Evolutionary conservation across 2,888 invertebrate genomes (phyloP).

Genomic region (Oxystoma pomonae): DNA sequence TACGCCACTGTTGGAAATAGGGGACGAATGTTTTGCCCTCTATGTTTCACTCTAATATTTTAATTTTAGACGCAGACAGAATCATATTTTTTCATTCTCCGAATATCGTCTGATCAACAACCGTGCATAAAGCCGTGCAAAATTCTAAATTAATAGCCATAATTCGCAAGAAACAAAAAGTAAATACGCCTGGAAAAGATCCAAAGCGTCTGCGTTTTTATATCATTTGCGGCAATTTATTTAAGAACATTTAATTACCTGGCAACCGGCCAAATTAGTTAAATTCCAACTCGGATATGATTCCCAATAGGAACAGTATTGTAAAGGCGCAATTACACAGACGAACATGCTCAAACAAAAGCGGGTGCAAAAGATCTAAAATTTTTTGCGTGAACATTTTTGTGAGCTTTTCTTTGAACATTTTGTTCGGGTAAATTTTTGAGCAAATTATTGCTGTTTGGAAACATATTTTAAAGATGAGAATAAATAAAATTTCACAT

Average conservation of each 20-base stretch:
- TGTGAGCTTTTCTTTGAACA: too few relatives aligned
- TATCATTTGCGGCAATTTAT: slow-evolving; percentile 41
- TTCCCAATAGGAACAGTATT: slow-evolving; percentile 14
- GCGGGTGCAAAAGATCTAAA: too few relatives aligned
- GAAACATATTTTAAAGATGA: too few relatives aligned
- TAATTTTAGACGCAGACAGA: neutral
- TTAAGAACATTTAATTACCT: slow-evolving; percentile 43
- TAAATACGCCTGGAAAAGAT: slow-evolving; percentile 31
- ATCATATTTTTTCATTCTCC: neutral
- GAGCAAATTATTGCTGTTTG: too few relatives aligned
- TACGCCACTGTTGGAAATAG: too few relatives aligned
- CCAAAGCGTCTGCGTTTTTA: slow-evolving; percentile 33
- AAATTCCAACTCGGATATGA: slow-evolving; percentile 31
- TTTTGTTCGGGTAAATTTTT: too few relatives aligned
- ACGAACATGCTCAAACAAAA: too few relatives aligned
- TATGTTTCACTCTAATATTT: too few relatives aligned
- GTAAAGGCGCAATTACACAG: too few relatives aligned
- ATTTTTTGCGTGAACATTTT: too few relatives aligned
- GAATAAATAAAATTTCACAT: too few relatives aligned
- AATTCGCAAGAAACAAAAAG: slow-evolving; percentile 22
- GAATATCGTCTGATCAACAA: neutral
- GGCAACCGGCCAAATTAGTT: slow-evolving; percentile 40
- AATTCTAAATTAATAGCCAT: slow-evolving; percentile 17
- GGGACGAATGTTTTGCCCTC: too few relatives aligned
- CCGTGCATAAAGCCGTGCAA: neutral